These are phyloP conservation scores for Hycleus cichorii DNA, from an alignment of 1,140 invertebrate genomes.

Conservation along the genomic window DNA sequence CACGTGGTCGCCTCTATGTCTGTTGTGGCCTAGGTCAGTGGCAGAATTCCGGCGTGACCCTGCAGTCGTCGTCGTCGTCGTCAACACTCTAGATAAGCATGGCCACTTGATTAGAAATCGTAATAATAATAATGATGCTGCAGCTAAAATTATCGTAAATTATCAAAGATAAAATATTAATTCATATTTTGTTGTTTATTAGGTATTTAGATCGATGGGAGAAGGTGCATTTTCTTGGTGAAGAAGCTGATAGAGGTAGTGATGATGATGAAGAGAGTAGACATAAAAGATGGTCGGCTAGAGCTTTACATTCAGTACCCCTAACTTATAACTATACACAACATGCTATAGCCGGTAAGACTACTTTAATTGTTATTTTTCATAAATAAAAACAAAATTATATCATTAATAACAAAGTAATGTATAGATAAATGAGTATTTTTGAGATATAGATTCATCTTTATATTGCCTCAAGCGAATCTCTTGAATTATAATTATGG, in stretches of 20 bases:
- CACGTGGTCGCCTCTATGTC: constrained; percentile 16
- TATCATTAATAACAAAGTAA: neutral
- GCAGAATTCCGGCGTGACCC: constrained; percentile 14
- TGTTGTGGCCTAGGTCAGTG: constrained; percentile 20
- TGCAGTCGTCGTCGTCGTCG: neutral
- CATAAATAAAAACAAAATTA: neutral
- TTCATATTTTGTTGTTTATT: constrained; percentile 1
- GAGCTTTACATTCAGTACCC: constrained; percentile 64
- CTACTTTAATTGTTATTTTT: neutral
- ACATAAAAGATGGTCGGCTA: constrained; percentile 59
- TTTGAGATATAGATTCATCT: neutral
- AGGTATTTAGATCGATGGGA: constrained; percentile 80
- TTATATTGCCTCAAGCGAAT: too few relatives aligned
- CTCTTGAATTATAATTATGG: too few relatives aligned
- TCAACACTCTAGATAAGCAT: constrained; percentile 15
- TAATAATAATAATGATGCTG: too few relatives aligned
- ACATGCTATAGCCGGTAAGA: constrained; percentile 67
- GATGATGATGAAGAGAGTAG: constrained; percentile 69
- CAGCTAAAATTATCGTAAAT: too few relatives aligned
- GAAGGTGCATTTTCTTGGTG: constrained; percentile 76
- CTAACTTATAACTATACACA: constrained; percentile 76
- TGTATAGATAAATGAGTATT: too few relatives aligned
- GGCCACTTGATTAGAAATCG: neutral
- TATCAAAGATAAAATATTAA: too few relatives aligned
- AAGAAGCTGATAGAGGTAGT: constrained; percentile 66